Evolutionary conservation across 1,140 invertebrate genomes (phyloP).

Genomic region (Leptonema lineaticorne): DNA sequence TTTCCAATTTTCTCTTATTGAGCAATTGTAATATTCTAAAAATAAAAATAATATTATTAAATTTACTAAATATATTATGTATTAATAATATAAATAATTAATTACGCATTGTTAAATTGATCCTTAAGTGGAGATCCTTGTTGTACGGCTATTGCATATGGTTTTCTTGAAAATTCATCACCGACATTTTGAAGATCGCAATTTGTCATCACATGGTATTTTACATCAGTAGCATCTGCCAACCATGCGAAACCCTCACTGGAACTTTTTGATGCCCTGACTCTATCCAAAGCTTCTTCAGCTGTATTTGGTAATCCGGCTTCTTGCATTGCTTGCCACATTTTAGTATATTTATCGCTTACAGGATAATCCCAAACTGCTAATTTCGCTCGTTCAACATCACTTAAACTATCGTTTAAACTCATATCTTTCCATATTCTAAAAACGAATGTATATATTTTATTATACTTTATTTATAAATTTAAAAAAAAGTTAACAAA

Average conservation of each 20-base stretch:
- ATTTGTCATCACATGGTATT: conserved; percentile 79
- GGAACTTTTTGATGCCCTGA: conserved; percentile 70
- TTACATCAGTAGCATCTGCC: conserved; percentile 91
- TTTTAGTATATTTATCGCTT: conserved; percentile 97
- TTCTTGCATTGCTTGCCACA: conserved; percentile 97
- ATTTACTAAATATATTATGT: neutral
- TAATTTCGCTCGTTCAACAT: conserved; percentile 86
- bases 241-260: conserved; percentile 92
- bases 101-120: conserved; percentile 88
- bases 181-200: conserved; percentile 90
- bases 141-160: conserved; percentile 94
- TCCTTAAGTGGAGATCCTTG: conserved; percentile 92
- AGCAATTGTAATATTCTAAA: conserved; percentile 86
- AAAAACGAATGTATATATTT: conserved; percentile 37
- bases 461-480: neutral
- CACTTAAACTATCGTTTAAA: conserved; percentile 86
- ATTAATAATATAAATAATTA: conserved; percentile 37
- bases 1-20: conserved; percentile 89
- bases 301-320: conserved; percentile 74
- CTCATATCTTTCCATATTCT: conserved; percentile 99
- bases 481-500: neutral
- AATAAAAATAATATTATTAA: conserved; percentile 23
- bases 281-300: conserved; percentile 77
- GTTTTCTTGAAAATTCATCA: conserved; percentile 95
- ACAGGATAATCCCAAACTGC: conserved; percentile 99